A percentile compares a stretch with the other conserved stretches of the same genome.
phyloP scores from a whole-genome alignment of 2,797 vertebrate genomes.

The Pseudochirops cupreus region DNA sequence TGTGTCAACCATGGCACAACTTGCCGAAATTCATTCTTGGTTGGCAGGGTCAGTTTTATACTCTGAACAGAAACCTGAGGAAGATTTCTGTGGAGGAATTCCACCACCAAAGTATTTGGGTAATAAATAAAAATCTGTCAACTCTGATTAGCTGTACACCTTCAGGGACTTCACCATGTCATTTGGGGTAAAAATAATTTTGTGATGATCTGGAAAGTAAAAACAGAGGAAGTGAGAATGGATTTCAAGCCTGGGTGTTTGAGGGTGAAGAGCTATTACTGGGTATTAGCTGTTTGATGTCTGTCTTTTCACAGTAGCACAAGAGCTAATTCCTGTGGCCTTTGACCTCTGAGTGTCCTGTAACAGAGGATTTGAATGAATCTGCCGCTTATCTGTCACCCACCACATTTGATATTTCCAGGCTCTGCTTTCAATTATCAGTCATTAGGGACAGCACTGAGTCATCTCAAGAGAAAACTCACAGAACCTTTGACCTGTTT shows the following conservation, averaged over 20 bases:
- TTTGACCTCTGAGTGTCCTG: conserved; percentile 84
- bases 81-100: neutral
- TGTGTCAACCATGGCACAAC: neutral
- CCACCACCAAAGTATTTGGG: neutral
- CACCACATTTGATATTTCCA: conserved; percentile 85
- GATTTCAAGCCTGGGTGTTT: conserved; percentile 43
- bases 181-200: neutral
- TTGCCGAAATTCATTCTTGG: neutral
- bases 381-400: conserved; percentile 88
- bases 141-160: neutral
- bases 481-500: conserved; percentile 91
- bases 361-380: conserved; percentile 85
- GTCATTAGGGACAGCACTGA: conserved; percentile 88
- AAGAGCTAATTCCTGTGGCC: conserved; percentile 82
- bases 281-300: conserved; percentile 79
- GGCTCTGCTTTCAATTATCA: conserved; percentile 93
- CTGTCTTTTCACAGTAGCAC: conserved; percentile 84
- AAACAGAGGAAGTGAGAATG: conserved; percentile 48
- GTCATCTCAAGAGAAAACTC: conserved; percentile 89
- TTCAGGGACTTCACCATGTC: neutral
- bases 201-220: conserved; percentile 38
- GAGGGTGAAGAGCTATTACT: conserved; percentile 57
- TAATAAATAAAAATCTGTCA: conserved; percentile 10
- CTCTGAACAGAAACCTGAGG: neutral
- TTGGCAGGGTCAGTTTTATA: neutral